Base-by-base conservation (phyloP, 2,113 vertebrate species). In the Myanophis thanlyinensis region DNA sequence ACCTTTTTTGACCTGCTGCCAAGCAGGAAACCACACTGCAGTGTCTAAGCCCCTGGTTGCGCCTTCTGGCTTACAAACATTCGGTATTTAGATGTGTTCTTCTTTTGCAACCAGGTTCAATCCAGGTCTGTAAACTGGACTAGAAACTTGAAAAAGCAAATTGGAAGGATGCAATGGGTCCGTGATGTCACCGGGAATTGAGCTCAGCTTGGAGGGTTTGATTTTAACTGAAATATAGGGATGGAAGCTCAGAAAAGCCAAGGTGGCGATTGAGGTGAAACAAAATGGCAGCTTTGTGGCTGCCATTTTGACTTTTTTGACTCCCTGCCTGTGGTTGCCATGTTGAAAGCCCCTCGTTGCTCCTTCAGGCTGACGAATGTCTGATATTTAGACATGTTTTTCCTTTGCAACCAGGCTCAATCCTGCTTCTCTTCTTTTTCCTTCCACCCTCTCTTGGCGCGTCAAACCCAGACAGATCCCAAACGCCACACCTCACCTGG, bases 401-500 rank as follows among this genome's bases (percentile, higher is more conserved):
- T 86, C 10, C 5, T 91, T 87, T 87, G 90, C 84, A 12, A 30
- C 44, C 8, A 85, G 90, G 84, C 73, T 91, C 49, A 85, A 85
- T 85, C 18, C 90, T 46, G 49, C 22, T n/a, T 91, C 12, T 85
- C 47, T 80, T 40, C 44, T 46, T 46, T 59, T 46, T 86, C 9
- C 10, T 11, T 47, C 47, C 90, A n/a, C 18, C 67, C 27, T 22
- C 51, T 86, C 46, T 54, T 40, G 90, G 53, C 30, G 23, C 7
- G 4, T 46, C 9, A 53, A 27, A 30, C 25, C 40, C 30, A 86
- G 90, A 53, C 84, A 86, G 84, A 48, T 48, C 27, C 30, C 18
- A 13, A 54, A 20, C 3, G 0, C 30, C 90, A 8, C 47, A 46
- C 52, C 84, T 54, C 18, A 23, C 84, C 18, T 91, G 1, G 84